These are phyloP conservation scores for Siderastrea siderea DNA, from an alignment of 92 coral and sea anemone species.

Conservation along the genomic window DNA sequence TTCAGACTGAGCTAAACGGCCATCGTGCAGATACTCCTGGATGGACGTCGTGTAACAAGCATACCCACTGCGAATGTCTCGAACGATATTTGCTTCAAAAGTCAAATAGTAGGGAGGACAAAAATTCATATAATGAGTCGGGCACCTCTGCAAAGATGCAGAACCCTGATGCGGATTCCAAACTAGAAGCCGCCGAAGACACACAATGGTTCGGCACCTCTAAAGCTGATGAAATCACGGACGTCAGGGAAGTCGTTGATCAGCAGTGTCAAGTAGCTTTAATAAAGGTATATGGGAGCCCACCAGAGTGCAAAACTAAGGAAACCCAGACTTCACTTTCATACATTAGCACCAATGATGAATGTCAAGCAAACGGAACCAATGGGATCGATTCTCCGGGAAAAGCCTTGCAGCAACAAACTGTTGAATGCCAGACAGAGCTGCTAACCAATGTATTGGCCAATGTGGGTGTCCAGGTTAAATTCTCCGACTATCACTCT, in stretches of 20 bases:
- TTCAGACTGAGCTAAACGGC: background rate
- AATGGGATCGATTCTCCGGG: background rate
- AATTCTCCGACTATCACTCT: background rate
- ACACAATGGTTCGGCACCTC: background rate
- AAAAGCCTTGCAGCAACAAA: background rate
- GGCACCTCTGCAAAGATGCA: background rate
- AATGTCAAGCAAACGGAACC: constrained; percentile 4
- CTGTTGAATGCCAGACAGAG: constrained; percentile 32
- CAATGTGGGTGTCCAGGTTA: constrained; percentile 16
- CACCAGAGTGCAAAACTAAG: constrained; percentile 6
- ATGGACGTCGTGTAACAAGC: background rate
- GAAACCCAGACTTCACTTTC: constrained; percentile 12
- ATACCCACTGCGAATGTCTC: constrained; percentile 6
- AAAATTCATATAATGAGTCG: background rate
- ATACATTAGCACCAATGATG: background rate
- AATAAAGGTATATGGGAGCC: background rate
- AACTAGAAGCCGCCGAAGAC: background rate
- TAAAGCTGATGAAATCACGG: background rate
- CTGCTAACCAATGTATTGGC: background rate
- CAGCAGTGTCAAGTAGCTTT: constrained; percentile 3
- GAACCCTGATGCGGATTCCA: background rate
- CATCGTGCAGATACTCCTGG: background rate
- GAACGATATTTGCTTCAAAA: constrained; percentile 1
- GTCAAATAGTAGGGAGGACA: background rate
- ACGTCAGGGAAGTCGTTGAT: background rate